These are phyloP conservation scores for Zaprionus tsacasi DNA, from an alignment of 1,140 invertebrate species.

Conservation along the genomic window DNA sequence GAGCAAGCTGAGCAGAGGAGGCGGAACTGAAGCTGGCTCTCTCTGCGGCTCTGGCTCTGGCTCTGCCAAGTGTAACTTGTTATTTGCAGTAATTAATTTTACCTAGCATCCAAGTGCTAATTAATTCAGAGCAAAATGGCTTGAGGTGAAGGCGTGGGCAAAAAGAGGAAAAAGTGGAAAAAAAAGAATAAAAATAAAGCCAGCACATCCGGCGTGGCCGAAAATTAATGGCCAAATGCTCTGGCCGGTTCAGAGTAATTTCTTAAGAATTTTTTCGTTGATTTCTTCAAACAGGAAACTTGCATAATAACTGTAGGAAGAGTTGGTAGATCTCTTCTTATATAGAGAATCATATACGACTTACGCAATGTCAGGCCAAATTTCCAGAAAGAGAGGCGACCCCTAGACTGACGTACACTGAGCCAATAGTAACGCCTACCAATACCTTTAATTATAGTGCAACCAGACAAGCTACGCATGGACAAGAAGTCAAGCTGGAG, in stretches of 20 bases:
- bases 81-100: slow-evolving; percentile 79
- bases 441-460: slow-evolving; percentile 81
- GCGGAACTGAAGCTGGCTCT: slow-evolving; percentile 1
- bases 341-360: background rate
- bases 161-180: background rate
- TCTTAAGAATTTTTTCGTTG: slow-evolving; percentile 41
- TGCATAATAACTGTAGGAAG: slow-evolving; percentile 41
- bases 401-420: slow-evolving; percentile 23
- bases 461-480: background rate
- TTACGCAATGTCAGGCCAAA: slow-evolving; percentile 50
- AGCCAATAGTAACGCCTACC: slow-evolving; percentile 81
- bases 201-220: slow-evolving; percentile 46
- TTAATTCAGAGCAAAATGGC: slow-evolving; percentile 58
- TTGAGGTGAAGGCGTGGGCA: slow-evolving; percentile 46
- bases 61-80: slow-evolving; percentile 72
- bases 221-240: slow-evolving; percentile 40
- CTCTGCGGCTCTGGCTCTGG: slow-evolving; percentile 2
- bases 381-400: background rate
- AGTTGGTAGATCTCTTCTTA: background rate
- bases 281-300: slow-evolving; percentile 40
- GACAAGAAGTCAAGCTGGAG: background rate
- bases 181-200: background rate
- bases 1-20: slow-evolving; percentile 1
- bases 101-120: slow-evolving; percentile 70
- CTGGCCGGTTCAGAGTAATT: slow-evolving; percentile 24